Evolutionary conservation across 2,888 invertebrate genomes (phyloP), one percentile per base, ranked within the genome.

Genomic region (Protophormia terraenovae): DNA sequence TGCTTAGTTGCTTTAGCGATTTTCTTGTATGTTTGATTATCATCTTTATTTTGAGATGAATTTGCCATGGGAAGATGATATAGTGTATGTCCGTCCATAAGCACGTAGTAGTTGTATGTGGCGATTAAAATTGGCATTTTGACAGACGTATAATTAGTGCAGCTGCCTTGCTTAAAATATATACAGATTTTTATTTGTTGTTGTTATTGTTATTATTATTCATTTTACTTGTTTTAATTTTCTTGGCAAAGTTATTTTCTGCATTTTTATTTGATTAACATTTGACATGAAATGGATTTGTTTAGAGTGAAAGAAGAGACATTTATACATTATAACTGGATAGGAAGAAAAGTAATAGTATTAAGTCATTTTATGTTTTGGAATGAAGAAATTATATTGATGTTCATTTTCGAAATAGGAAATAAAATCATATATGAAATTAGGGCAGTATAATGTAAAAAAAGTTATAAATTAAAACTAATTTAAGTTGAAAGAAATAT

Each of bases 91-190:
- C n/a, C n/a, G n/a, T n/a, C n/a, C 45, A 41, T 58, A 55, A 38
- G 71, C 53, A 76, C 50, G 76, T 80, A 76, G 60, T 35, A 71
- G 53, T 53, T 69, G 72, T 79, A 81, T 84, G 84, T 76, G 69
- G 86, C 87, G 87, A 87, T 88, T 88, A 86, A 86, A 87, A 88
- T 88, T 88, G 88, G 84, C 88, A 88, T 87, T 88, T 88, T 88
- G 88, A 88, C 87, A 88, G 88, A 87, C 87, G 86, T 88, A 86
- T 88, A 88, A 88, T 88, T 88, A 88, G 88, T 87, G 87, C 87
- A 88, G 86, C 87, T 87, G 87, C 84, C 83, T 86, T 83, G 84
- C 82, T 84, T 82, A 81, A 80, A 67, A 80, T 71, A 72, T 38
- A n/a, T 47, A 58, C 10, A 16, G 29, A 66, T 66, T 66, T 35